phyloP scores from a whole-genome alignment of 2,888 invertebrate species.

The Phortica okadai region DNA sequence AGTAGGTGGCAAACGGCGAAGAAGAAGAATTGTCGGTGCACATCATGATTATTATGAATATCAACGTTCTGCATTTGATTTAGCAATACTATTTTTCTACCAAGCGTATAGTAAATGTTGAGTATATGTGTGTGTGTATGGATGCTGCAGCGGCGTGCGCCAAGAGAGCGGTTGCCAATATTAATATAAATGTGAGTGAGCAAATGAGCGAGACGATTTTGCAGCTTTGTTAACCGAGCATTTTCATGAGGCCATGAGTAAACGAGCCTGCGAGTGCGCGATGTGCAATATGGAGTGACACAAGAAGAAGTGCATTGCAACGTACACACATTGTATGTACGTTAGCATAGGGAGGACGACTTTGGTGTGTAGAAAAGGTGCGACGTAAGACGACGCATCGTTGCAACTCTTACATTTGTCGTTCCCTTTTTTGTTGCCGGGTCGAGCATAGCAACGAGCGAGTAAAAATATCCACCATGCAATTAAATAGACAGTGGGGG shows the following conservation, averaged over 20 bases:
- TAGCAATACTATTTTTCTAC: not conserved
- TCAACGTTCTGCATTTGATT: not conserved
- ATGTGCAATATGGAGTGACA: conserved; percentile 52
- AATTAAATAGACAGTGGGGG: not conserved
- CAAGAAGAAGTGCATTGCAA: not conserved
- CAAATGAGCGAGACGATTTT: no score
- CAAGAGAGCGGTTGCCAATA: no score
- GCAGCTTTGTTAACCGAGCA: no score
- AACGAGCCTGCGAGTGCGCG: conserved; percentile 43
- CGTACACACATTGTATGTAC: no score
- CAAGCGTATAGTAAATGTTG: not conserved
- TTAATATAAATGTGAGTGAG: no score
- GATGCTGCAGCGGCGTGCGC: not conserved
- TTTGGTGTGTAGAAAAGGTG: not conserved
- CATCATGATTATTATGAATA: no score
- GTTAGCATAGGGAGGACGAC: not conserved
- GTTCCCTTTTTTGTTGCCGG: conserved; percentile 4
- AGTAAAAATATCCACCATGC: conserved; percentile 19
- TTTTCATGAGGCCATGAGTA: no score
- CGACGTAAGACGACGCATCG: not conserved
- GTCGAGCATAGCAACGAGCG: conserved; percentile 29
- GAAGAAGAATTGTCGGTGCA: not conserved
- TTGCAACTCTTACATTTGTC: not conserved
- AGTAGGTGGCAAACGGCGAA: not conserved
- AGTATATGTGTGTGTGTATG: not conserved